phyloP scores from a whole-genome alignment of 2,113 vertebrate genomes.

The Sminthopsis crassicaudata region DNA sequence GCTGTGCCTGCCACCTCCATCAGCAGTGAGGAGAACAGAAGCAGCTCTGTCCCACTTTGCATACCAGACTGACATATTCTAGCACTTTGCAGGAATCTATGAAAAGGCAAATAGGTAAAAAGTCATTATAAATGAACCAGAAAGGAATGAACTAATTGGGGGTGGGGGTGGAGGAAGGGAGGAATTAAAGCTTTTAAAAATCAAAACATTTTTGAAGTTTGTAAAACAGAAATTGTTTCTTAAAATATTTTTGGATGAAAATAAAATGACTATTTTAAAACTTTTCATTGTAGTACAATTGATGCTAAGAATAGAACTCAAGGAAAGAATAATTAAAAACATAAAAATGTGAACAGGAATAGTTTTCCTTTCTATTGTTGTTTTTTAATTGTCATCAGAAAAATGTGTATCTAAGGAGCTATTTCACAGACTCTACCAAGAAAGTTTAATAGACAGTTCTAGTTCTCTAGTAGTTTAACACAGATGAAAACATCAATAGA shows the following conservation, averaged over 20 bases:
- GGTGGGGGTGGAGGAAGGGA: too few relatives aligned
- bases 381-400: background rate
- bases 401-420: background rate
- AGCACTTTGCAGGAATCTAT: background rate
- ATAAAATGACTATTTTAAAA: background rate
- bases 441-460: background rate
- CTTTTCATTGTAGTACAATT: background rate
- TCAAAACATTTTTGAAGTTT: background rate
- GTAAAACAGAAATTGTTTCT: background rate
- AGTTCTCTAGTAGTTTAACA: background rate
- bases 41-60: background rate
- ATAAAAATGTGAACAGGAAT: background rate
- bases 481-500: background rate
- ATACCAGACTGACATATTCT: background rate
- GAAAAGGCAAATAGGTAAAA: background rate
- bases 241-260: background rate
- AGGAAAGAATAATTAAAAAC: background rate
- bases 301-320: background rate
- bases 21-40: background rate
- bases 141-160: background rate
- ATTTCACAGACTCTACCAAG: background rate
- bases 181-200: background rate
- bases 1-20: conserved; percentile 2
- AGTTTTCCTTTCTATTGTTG: background rate
- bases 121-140: background rate